Conservation (phyloP, 2,888 invertebrate species). For the Sabatieria punctata region DNA sequence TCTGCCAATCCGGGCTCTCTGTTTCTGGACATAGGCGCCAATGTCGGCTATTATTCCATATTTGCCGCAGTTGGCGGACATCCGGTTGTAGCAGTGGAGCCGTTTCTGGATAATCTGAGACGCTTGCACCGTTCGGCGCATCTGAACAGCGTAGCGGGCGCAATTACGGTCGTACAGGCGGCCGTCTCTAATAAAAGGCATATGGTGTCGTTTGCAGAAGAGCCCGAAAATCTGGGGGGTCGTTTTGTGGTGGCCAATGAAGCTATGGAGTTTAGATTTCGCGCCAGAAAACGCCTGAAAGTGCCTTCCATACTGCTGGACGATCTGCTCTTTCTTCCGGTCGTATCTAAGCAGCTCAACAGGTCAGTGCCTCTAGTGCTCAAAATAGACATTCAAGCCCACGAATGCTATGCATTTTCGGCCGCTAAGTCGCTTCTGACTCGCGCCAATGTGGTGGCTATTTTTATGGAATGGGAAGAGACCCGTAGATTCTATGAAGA, state of each 20-base stretch:
- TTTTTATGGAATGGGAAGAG: neutral
- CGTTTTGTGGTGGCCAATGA: neutral
- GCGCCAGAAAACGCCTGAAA: neutral
- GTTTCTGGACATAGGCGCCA: neutral
- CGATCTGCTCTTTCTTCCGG: neutral
- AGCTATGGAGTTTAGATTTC: neutral
- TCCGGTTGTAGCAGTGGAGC: neutral
- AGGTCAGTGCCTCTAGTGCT: neutral
- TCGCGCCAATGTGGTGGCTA: too few relatives aligned
- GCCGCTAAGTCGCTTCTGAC: too few relatives aligned
- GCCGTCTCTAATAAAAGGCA: neutral
- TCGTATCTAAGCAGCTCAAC: neutral
- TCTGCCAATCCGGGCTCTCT: neutral
- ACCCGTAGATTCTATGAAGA: neutral
- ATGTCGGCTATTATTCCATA: neutral
- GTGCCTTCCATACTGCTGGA: neutral
- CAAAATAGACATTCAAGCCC: neutral
- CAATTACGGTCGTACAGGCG: neutral
- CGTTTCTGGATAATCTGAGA: neutral
- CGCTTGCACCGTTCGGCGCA: neutral
- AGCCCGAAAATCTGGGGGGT: neutral
- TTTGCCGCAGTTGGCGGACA: neutral
- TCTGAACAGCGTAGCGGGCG: too few relatives aligned
- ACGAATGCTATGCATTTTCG: too few relatives aligned
- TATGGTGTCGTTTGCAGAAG: neutral